Base-by-base conservation (phyloP, 2,113 vertebrate species). In the Alectura lathami region DNA sequence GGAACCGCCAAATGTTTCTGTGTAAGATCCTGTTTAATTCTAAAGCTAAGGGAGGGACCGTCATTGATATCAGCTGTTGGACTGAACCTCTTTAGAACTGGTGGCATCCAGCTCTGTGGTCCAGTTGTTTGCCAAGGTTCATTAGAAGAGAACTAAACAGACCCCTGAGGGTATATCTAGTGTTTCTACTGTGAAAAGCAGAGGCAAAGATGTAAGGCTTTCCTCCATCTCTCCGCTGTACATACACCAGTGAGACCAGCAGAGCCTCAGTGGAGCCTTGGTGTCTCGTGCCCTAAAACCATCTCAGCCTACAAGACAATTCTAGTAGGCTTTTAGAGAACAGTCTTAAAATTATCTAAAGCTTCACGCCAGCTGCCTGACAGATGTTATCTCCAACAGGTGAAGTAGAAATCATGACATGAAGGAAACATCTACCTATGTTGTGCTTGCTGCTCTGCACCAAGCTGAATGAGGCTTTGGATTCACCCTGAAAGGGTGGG, bases 191-290 rank as follows among this genome's bases (percentile, higher is more conserved):
- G 13, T 45, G 63, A 74, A 83, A 69, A 50, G 22, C 77, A 89
- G 47, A 73, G n/a, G 43, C 13, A 81, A 54, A 76, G 36, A 62
- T 0, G 0, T 7, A 4, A 16, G 13, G 13, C 14, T 93, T 85
- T 27, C 29, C 73, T 75, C 36, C 27, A 42, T 18, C 21, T 27
- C 27, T 79, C 17, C n/a, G 34, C 6, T 22, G 47, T 10, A 21
- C 27, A 56, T 17, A 30, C 0, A 3, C 27, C 0, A 0, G 42
- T 21, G 45, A 94, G 5, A 53, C n/a, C 26, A 8, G 3, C 34
- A 53, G 63, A 85, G 22, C 48, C 17, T 66, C 45, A 6, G 5
- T 40, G 66, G 70, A 89, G 24, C 38, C 64, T 86, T 5, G 1
- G 9, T 86, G 76, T 76, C 75, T 85, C 2, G 0, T 29, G 22